These are phyloP conservation scores for Drosophila littoralis DNA, from an alignment of 1,140 invertebrate genomes.

Conservation along the genomic window DNA sequence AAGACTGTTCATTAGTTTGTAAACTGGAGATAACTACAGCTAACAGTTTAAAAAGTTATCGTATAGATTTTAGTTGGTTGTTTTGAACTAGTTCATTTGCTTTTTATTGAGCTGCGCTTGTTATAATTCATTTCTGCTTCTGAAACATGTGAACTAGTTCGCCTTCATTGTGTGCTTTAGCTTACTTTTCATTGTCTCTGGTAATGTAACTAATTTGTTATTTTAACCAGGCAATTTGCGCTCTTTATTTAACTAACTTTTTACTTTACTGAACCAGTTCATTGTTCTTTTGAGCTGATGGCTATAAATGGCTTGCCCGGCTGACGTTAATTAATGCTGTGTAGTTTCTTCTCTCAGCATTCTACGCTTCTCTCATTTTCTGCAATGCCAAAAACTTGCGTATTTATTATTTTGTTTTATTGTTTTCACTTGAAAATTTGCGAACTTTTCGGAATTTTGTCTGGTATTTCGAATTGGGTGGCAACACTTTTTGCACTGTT, in stretches of 20 bases:
- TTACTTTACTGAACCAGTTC: neutral
- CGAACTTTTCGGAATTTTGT: conserved; percentile 18
- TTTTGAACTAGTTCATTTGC: neutral
- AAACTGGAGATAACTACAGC: no score
- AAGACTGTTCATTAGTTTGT: no score
- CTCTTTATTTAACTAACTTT: neutral
- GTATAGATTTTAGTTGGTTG: no score
- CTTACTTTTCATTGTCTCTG: no score
- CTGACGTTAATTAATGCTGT: conserved; percentile 29
- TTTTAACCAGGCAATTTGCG: neutral
- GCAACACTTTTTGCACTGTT: conserved; percentile 12
- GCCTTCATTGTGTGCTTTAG: neutral
- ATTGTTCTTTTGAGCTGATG: conserved; percentile 27
- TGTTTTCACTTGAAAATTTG: conserved; percentile 15
- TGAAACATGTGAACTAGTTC: neutral
- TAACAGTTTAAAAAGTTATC: no score
- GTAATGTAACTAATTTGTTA: no score
- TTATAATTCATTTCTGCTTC: neutral
- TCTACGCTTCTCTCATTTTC: neutral
- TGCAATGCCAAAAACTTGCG: conserved; percentile 12
- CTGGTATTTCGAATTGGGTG: conserved; percentile 5
- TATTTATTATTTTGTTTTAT: neutral
- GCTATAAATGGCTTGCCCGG: conserved; percentile 18
- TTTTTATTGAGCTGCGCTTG: no score
- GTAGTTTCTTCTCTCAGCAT: neutral